These are phyloP conservation scores for Melinaea menophilus DNA, from an alignment of 2,888 invertebrate genomes.

Conservation along the genomic window DNA sequence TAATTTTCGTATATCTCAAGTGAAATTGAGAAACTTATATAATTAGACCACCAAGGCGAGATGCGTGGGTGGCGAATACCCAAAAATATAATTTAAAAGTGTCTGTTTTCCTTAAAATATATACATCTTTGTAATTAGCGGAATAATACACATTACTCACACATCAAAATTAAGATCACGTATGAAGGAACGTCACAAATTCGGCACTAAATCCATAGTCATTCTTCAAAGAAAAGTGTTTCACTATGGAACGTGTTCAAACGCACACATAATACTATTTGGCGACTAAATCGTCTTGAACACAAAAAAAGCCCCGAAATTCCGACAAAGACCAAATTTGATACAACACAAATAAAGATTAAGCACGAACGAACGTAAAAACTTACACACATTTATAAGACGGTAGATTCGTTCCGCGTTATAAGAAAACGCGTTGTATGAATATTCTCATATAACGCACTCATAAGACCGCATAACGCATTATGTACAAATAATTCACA, in stretches of 20 bases:
- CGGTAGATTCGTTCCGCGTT: too few species aligned
- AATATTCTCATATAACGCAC: too few species aligned
- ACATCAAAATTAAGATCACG: conserved; percentile 5
- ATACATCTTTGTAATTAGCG: neutral
- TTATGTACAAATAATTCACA: too few species aligned
- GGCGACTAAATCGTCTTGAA: neutral
- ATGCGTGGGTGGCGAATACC: neutral
- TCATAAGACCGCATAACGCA: too few species aligned
- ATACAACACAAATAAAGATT: too few species aligned
- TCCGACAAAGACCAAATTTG: too few species aligned
- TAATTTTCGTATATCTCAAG: neutral
- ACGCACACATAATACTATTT: neutral
- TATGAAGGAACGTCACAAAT: neutral
- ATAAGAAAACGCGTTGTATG: too few species aligned
- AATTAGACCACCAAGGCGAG: neutral
- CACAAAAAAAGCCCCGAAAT: too few species aligned
- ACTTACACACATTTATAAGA: too few species aligned
- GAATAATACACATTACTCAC: neutral
- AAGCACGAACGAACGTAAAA: too few species aligned
- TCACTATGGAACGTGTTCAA: neutral
- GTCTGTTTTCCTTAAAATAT: neutral
- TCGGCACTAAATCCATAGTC: neutral
- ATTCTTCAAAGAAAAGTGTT: neutral
- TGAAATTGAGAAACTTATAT: neutral
- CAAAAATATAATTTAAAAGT: neutral